These are phyloP conservation scores for Copsychus sechellarum DNA, from an alignment of 2,113 vertebrate genomes.

Conservation along the genomic window DNA sequence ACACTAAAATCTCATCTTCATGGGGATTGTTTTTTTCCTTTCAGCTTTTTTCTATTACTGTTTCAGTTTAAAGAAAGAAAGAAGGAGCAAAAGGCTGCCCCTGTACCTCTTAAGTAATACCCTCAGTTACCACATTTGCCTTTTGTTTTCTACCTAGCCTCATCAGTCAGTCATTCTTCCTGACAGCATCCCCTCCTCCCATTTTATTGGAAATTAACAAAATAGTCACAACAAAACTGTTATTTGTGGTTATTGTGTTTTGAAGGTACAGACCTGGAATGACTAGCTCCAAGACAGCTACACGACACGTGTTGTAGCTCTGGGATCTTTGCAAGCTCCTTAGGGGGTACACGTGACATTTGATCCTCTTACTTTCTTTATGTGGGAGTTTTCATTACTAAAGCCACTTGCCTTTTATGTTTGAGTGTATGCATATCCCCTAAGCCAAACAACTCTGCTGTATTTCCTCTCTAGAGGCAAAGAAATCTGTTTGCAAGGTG, in stretches of 20 bases:
- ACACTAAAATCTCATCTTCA: neutral
- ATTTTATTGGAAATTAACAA: neutral
- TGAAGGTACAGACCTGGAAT: neutral
- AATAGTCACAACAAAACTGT: neutral
- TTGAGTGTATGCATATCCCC: neutral
- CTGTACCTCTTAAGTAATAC: neutral
- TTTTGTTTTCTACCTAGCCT: neutral
- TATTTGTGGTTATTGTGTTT: neutral
- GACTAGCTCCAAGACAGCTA: neutral
- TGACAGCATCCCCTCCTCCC: neutral
- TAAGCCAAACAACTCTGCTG: neutral
- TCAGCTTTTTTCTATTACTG: neutral
- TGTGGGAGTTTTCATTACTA: conserved; percentile 22
- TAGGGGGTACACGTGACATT: neutral
- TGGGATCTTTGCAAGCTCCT: neutral
- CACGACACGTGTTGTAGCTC: neutral
- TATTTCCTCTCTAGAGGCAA: conserved; percentile 4
- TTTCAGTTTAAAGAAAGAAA: neutral
- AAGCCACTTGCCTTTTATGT: conserved; percentile 15
- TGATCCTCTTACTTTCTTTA: conserved; percentile 25
- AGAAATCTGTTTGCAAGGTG: conserved; percentile 23
- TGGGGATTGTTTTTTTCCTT: neutral
- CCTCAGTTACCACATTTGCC: neutral
- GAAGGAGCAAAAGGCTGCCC: neutral
- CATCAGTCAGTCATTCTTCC: neutral